phyloP scores from a whole-genome alignment of 2,113 vertebrate species.

The Nipponia nippon region DNA sequence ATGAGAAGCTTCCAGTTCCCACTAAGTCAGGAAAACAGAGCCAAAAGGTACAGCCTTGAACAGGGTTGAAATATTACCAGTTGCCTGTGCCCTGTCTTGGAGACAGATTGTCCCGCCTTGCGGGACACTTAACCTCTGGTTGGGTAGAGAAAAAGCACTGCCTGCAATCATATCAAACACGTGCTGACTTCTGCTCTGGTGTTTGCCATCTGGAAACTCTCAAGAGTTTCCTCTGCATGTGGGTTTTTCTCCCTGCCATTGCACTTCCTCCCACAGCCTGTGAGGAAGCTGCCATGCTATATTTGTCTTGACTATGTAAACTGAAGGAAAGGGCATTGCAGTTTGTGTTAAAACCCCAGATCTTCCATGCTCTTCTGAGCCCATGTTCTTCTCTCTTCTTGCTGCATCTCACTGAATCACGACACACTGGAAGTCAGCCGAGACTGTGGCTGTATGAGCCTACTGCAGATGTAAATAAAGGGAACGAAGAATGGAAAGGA shows the following conservation, averaged over 20 bases:
- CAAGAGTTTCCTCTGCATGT: background rate
- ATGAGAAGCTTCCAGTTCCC: background rate
- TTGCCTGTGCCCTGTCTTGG: background rate
- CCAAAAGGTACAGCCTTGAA: background rate
- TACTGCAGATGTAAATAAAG: background rate
- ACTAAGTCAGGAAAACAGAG: background rate
- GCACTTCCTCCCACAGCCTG: background rate
- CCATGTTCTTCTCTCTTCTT: background rate
- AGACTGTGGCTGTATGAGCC: background rate
- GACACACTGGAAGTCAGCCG: background rate
- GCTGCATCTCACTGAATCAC: background rate
- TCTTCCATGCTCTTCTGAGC: background rate
- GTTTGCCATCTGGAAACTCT: background rate
- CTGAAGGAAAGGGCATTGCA: background rate
- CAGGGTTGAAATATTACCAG: background rate
- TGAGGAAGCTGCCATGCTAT: background rate
- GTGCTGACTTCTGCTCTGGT: background rate
- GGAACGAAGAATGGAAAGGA: background rate
- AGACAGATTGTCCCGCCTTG: background rate
- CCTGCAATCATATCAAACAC: background rate
- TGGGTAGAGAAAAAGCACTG: background rate
- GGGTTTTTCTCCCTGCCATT: background rate
- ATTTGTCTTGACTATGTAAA: background rate
- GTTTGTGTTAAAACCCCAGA: background rate
- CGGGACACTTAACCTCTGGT: background rate